These are phyloP conservation scores for Arenaria interpres DNA, from an alignment of 2,113 vertebrate genomes.

Conservation along the genomic window DNA sequence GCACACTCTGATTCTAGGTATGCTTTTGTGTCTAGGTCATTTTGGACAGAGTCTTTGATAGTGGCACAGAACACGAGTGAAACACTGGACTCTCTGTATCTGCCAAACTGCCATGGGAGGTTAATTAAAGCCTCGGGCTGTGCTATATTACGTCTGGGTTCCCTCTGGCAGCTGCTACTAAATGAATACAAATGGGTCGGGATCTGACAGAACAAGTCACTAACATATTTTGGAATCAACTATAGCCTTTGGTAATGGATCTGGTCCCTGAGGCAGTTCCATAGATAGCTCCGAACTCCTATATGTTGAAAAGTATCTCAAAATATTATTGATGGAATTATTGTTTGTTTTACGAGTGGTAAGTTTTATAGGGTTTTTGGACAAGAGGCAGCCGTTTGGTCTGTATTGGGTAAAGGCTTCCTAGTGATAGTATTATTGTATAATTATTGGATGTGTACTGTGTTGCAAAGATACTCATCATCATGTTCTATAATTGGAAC, in stretches of 20 bases:
- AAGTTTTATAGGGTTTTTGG: background rate
- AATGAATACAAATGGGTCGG: background rate
- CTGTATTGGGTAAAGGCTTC: background rate
- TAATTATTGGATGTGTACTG: background rate
- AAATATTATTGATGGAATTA: background rate
- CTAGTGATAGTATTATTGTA: background rate
- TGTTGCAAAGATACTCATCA: background rate
- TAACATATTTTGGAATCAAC: background rate
- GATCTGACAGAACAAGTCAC: background rate
- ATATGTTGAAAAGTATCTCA: background rate
- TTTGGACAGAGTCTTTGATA: background rate
- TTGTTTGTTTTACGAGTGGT: background rate
- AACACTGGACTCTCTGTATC: background rate
- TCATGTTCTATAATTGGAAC: background rate
- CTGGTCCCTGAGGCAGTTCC: background rate
- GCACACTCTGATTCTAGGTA: background rate
- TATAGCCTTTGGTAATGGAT: background rate
- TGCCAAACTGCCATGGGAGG: background rate
- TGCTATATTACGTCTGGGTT: background rate
- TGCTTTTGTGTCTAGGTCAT: background rate
- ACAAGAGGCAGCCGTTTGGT: background rate
- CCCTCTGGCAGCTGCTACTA: background rate
- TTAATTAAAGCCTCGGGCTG: conserved; percentile 16
- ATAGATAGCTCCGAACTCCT: background rate
- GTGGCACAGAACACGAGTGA: background rate